These are phyloP conservation scores for Eupleurogrammus muticus DNA, from an alignment of 2,797 vertebrate species.

Conservation along the genomic window DNA sequence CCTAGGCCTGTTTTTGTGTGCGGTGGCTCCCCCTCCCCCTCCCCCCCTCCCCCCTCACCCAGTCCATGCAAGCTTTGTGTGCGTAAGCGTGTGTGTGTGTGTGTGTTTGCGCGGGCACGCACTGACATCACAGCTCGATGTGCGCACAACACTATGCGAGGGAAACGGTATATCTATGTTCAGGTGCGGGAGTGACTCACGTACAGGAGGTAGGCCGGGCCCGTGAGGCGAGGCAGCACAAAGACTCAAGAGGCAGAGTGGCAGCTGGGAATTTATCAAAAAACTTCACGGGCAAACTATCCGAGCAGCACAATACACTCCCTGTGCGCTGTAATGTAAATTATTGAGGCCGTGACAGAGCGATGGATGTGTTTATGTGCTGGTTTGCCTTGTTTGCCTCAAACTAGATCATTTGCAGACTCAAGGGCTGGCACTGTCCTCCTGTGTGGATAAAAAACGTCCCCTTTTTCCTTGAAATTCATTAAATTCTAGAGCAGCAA, in stretches of 20 bases:
- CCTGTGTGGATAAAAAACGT: background rate
- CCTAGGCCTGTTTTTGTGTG: constrained; percentile 72
- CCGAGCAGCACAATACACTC: constrained; percentile 42
- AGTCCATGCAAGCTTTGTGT: constrained; percentile 15
- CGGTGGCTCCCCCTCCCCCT: constrained; percentile 9
- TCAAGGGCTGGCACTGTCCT: background rate
- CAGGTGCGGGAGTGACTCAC: constrained; percentile 61
- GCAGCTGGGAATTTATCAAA: constrained; percentile 58
- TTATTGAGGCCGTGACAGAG: constrained; percentile 41
- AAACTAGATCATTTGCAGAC: constrained; percentile 7
- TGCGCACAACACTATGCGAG: constrained; percentile 47
- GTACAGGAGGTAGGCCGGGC: constrained; percentile 17
- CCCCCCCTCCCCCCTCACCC: background rate
- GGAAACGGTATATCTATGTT: constrained; percentile 57
- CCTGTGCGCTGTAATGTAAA: constrained; percentile 49
- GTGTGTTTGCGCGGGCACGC: constrained; percentile 7
- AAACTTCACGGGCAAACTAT: constrained; percentile 49
- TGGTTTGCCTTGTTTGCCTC: constrained; percentile 9
- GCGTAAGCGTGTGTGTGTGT: constrained; percentile 25
- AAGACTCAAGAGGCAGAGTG: constrained; percentile 28
- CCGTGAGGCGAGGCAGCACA: constrained; percentile 39
- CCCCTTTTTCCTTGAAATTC: background rate
- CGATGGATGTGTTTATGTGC: constrained; percentile 17
- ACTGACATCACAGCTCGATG: constrained; percentile 29
- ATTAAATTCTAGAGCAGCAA: background rate